Conservation (phyloP, 35 echinoderm and acorn worm genomes). For the Hemicentrotus pulcherrimus region DNA sequence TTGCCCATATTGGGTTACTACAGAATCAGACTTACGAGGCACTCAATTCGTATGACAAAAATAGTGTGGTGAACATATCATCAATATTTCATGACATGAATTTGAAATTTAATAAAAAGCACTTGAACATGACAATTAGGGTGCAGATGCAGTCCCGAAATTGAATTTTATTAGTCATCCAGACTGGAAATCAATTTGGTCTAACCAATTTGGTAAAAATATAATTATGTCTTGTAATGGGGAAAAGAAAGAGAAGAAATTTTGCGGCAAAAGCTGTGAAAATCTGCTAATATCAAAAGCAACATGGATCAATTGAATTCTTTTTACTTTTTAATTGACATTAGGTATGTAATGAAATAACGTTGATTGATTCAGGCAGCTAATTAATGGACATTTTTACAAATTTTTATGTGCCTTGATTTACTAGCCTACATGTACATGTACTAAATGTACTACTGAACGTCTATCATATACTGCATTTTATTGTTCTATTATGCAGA, state of each 20-base stretch:
- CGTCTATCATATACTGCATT: not conserved
- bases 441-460: not conserved
- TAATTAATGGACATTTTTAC: not conserved
- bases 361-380: not conserved
- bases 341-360: not conserved
- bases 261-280: not conserved
- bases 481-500: not conserved
- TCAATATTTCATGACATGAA: slow-evolving; percentile 3
- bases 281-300: not conserved
- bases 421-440: not conserved
- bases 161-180: not conserved
- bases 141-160: not conserved
- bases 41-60: not conserved
- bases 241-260: not conserved
- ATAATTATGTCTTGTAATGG: not conserved
- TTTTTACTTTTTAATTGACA: not conserved
- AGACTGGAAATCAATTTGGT: not conserved
- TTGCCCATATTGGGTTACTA: not conserved
- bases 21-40: not conserved
- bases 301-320: not conserved
- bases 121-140: not conserved
- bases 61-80: not conserved
- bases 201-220: not conserved
- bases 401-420: not conserved
- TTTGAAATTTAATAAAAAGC: not conserved